Evolutionary conservation across 2,888 invertebrate species (phyloP).

Genomic region (Acronicta psi): DNA sequence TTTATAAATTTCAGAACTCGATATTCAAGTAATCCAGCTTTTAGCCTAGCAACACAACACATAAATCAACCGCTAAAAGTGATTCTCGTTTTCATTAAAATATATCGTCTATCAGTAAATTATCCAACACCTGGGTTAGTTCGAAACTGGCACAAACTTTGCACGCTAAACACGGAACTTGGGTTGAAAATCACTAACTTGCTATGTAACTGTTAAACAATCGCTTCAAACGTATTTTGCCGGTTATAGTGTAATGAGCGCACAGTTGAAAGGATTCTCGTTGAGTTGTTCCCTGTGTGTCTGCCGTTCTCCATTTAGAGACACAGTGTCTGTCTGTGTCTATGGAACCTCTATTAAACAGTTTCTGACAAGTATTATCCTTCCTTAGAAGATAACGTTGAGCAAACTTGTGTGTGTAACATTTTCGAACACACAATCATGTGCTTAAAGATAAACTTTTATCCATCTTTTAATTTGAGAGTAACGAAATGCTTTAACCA

Average conservation of each 20-base stretch:
- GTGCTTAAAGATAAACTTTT: no score
- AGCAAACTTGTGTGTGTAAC: neutral
- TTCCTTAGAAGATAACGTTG: neutral
- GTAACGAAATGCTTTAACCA: no score
- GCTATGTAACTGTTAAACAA: constrained; percentile 72
- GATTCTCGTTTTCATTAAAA: constrained; percentile 39
- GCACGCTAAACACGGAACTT: constrained; percentile 56
- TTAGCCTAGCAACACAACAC: constrained; percentile 14
- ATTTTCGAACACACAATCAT: no score
- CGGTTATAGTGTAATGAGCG: constrained; percentile 54
- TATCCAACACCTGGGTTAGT: constrained; percentile 48
- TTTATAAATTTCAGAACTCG: neutral
- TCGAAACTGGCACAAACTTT: constrained; percentile 41
- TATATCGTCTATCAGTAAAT: constrained; percentile 28
- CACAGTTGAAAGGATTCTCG: constrained; percentile 47
- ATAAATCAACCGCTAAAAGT: constrained; percentile 38
- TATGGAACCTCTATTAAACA: constrained; percentile 5
- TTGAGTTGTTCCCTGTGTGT: constrained; percentile 13
- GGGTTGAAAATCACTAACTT: constrained; percentile 65
- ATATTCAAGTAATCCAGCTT: constrained; percentile 4
- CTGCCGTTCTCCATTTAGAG: constrained; percentile 36
- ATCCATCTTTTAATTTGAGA: no score
- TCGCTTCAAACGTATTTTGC: constrained; percentile 66
- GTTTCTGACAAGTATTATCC: neutral
- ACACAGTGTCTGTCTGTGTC: constrained; percentile 24